These are phyloP conservation scores for Limnephilus rhombicus DNA, from an alignment of 2,888 invertebrate genomes.

Conservation along the genomic window DNA sequence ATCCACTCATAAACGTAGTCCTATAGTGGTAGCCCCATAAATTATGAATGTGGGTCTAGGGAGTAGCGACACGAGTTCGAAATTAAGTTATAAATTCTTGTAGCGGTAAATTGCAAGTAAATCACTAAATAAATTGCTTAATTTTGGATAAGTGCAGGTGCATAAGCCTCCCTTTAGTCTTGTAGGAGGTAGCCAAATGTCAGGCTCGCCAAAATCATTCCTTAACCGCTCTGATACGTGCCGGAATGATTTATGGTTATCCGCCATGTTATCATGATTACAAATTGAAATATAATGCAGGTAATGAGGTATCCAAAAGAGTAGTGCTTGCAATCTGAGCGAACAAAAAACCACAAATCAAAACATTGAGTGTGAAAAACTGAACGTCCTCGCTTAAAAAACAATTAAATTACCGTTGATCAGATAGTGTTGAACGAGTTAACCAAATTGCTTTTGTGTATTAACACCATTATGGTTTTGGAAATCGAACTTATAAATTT, in stretches of 20 bases:
- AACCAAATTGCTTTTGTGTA: conserved; percentile 41
- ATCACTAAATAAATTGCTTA: background rate
- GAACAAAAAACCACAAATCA: conserved; percentile 35
- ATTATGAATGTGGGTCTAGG: background rate
- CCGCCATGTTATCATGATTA: background rate
- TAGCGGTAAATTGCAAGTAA: background rate
- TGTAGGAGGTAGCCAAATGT: background rate
- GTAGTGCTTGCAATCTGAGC: background rate
- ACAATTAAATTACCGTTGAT: conserved; percentile 22
- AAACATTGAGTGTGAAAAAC: conserved; percentile 4
- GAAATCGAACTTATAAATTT: conserved; percentile 57
- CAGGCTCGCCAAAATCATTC: background rate
- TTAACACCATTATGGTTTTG: conserved; percentile 53
- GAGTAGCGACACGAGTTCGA: background rate
- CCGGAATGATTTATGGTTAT: conserved; percentile 6
- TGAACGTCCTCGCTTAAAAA: conserved; percentile 17
- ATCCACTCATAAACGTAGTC: no score
- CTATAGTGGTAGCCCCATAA: no score
- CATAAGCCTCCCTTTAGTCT: background rate
- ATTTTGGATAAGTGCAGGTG: background rate
- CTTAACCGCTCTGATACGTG: background rate
- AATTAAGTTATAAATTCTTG: background rate
- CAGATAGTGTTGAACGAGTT: conserved; percentile 45
- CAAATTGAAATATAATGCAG: conserved; percentile 35
- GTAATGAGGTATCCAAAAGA: conserved; percentile 20